Evolutionary conservation across 1,140 invertebrate genomes (phyloP).

Genomic region (Drosophila sucinea): DNA sequence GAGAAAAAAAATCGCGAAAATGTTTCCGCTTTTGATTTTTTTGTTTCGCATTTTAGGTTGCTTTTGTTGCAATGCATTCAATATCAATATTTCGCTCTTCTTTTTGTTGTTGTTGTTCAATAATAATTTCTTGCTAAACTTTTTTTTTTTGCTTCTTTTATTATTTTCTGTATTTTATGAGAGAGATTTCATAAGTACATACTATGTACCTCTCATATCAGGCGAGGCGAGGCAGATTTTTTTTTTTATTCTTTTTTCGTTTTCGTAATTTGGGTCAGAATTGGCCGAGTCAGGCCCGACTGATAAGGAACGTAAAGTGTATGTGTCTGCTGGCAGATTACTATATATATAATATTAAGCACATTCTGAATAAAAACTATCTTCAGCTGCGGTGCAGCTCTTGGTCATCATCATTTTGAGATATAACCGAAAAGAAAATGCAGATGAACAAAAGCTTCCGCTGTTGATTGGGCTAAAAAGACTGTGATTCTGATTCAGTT

Average conservation of each 20-base stretch:
- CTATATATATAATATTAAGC: slow-evolving; percentile 17
- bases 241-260: slow-evolving; percentile 16
- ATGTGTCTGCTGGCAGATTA: background rate
- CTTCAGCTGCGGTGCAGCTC: slow-evolving; percentile 17
- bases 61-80: slow-evolving; percentile 48
- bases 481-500: slow-evolving; percentile 35
- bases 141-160: slow-evolving; percentile 48
- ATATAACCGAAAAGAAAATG: background rate
- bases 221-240: slow-evolving; percentile 34
- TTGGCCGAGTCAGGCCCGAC: slow-evolving; percentile 58
- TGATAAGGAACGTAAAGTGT: slow-evolving; percentile 55
- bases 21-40: slow-evolving; percentile 76
- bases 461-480: slow-evolving; percentile 25
- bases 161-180: slow-evolving; percentile 25
- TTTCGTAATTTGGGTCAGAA: slow-evolving; percentile 77
- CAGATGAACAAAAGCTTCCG: slow-evolving; percentile 17
- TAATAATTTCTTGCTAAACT: slow-evolving; percentile 74
- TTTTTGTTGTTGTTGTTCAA: slow-evolving; percentile 65
- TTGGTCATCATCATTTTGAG: slow-evolving; percentile 1
- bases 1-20: slow-evolving; percentile 21
- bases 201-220: slow-evolving; percentile 66
- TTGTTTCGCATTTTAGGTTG: slow-evolving; percentile 33
- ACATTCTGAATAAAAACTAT: slow-evolving; percentile 47
- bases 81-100: slow-evolving; percentile 33
- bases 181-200: slow-evolving; percentile 36